phyloP scores from a whole-genome alignment of 1,140 invertebrate genomes.

The Chironomus tepperi region DNA sequence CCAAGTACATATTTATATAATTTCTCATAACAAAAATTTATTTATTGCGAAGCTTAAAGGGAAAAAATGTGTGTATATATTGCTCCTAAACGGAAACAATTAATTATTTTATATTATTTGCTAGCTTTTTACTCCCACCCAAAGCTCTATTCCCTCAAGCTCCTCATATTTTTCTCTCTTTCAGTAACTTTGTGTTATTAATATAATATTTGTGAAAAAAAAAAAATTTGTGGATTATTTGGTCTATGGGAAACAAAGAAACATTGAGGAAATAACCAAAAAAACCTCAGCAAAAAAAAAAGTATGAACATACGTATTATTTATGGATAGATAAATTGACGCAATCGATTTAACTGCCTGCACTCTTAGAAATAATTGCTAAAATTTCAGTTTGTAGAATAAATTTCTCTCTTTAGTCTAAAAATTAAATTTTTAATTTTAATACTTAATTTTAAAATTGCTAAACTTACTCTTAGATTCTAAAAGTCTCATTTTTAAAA shows the following conservation, averaged over 20 bases:
- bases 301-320: too few species aligned
- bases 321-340: background rate
- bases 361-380: too few species aligned
- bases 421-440: too few species aligned
- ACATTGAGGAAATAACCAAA: background rate
- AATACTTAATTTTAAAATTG: too few species aligned
- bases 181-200: slow-evolving; percentile 2
- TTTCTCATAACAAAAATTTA: slow-evolving; percentile 15
- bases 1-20: background rate
- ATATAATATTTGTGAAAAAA: background rate
- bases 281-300: background rate
- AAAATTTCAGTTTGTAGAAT: too few species aligned
- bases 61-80: slow-evolving; percentile 14
- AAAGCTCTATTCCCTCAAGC: background rate
- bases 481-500: too few species aligned
- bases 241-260: background rate
- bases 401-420: too few species aligned
- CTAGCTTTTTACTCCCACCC: background rate
- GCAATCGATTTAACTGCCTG: background rate
- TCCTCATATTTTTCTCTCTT: background rate
- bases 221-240: slow-evolving; percentile 3
- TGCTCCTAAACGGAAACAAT: slow-evolving; percentile 7
- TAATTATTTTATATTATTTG: slow-evolving; percentile 15
- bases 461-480: too few species aligned
- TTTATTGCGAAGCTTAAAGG: background rate